phyloP scores from a whole-genome alignment of 2,888 invertebrate genomes.

The Liopterus haemorrhoidalis region DNA sequence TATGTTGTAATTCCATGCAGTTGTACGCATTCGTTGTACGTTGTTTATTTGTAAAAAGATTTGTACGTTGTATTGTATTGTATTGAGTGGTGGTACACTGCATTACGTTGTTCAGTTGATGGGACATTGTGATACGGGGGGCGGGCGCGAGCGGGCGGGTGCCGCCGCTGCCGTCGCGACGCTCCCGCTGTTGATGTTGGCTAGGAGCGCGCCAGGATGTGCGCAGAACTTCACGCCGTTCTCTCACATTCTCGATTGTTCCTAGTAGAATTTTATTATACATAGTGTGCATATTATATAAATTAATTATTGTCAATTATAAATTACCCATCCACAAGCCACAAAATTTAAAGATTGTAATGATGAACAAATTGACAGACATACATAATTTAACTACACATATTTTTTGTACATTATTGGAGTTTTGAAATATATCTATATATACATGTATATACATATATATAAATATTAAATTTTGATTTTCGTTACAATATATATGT shows the following conservation, averaged over 20 bases:
- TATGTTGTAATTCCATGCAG: conserved; percentile 28
- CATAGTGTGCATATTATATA: conserved; percentile 24
- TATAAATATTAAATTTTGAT: conserved; percentile 41
- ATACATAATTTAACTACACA: conserved; percentile 54
- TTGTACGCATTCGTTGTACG: conserved; percentile 5
- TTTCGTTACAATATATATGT: too few relatives aligned
- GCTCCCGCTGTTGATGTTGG: conserved; percentile 21
- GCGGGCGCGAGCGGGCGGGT: conserved; percentile 9
- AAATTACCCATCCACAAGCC: conserved; percentile 40
- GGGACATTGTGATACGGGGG: conserved; percentile 47
- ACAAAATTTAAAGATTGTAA: conserved; percentile 27
- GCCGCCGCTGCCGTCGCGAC: conserved; percentile 8
- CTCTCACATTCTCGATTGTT: conserved; percentile 23
- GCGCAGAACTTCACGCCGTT: conserved; percentile 11
- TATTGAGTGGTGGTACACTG: neutral
- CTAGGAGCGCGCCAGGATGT: conserved; percentile 20
- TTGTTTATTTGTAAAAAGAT: neutral
- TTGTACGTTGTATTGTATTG: neutral
- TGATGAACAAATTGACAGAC: conserved; percentile 53
- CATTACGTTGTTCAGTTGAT: conserved; percentile 29
- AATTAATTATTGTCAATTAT: conserved; percentile 49
- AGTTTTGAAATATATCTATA: conserved; percentile 67
- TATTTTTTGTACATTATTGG: conserved; percentile 69
- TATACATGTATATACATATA: conserved; percentile 44
- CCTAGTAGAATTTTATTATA: conserved; percentile 22